phyloP scores from a whole-genome alignment of 2,888 invertebrate species.

The Galeruca laticollis region DNA sequence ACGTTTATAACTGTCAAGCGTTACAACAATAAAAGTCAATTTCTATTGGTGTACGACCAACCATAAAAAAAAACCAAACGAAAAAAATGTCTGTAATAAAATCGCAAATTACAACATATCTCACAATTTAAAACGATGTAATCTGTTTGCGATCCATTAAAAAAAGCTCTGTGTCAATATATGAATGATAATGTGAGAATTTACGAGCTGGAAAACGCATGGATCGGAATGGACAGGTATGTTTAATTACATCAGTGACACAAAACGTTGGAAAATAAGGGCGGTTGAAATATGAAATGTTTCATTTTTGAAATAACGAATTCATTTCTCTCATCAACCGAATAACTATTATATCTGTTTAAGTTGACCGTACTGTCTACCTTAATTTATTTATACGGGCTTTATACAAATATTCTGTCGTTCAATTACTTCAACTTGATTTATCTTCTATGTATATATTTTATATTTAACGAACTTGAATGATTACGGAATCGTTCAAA shows the following conservation, averaged over 20 bases:
- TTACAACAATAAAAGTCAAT: slow-evolving; percentile 27
- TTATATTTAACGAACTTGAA: no score
- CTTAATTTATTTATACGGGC: neutral
- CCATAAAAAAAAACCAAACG: slow-evolving; percentile 26
- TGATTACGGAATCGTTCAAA: no score
- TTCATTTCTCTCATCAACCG: neutral
- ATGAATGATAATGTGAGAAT: slow-evolving; percentile 36
- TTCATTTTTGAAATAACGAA: neutral
- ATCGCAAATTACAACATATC: slow-evolving; percentile 38
- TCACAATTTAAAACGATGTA: slow-evolving; percentile 40
- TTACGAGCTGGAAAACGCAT: slow-evolving; percentile 33
- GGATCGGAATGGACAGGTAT: slow-evolving; percentile 32
- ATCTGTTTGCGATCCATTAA: slow-evolving; percentile 40
- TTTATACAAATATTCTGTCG: neutral
- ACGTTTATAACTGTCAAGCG: neutral
- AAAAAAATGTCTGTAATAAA: slow-evolving; percentile 37
- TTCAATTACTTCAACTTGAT: neutral
- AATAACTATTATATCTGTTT: neutral
- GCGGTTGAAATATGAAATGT: slow-evolving; percentile 5
- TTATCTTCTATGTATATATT: neutral
- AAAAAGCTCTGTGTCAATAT: slow-evolving; percentile 41
- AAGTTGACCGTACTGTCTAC: neutral
- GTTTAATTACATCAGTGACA: slow-evolving; percentile 23
- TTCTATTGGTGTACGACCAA: slow-evolving; percentile 19
- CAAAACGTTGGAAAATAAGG: slow-evolving; percentile 10